A percentile compares a stretch with the other conserved stretches of the same genome.
Conservation (phyloP, 53 echinoderm and acorn worm species). For the Antedon mediterranea region DNA sequence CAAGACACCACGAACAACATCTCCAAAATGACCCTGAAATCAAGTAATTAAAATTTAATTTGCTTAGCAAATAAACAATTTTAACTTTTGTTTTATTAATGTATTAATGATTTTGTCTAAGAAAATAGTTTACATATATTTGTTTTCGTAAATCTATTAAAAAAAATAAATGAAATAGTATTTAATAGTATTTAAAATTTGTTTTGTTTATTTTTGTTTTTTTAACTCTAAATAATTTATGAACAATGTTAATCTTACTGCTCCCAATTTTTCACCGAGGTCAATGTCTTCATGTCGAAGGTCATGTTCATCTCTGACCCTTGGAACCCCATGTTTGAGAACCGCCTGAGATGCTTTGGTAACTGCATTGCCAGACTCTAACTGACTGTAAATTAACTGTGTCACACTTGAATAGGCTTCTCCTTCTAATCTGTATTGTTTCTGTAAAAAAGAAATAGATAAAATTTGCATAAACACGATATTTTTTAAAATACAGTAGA, state of each 20-base stretch:
- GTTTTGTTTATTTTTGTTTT: too few species aligned
- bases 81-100: too few species aligned
- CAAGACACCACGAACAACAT: conserved; percentile 64
- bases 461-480: too few species aligned
- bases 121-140: too few species aligned
- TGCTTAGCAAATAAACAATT: too few species aligned
- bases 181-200: too few species aligned
- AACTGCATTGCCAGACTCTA: conserved; percentile 34
- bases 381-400: conserved; percentile 50
- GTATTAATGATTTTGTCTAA: too few species aligned
- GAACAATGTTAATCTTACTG: conserved; percentile 21
- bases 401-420: conserved; percentile 43
- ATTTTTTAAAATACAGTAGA: too few species aligned
- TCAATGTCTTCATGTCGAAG: conserved; percentile 79
- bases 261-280: conserved; percentile 62
- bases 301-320: conserved; percentile 73
- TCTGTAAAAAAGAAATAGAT: conserved; percentile 8
- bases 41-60: background rate
- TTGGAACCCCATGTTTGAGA: conserved; percentile 33
- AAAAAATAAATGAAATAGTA: too few species aligned
- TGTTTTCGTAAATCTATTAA: too few species aligned
- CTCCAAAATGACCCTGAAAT: conserved; percentile 87
- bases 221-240: too few species aligned
- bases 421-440: conserved; percentile 53
- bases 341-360: conserved; percentile 63